phyloP scores from a whole-genome alignment of 2,888 invertebrate genomes.

The Proisotoma minuta region DNA sequence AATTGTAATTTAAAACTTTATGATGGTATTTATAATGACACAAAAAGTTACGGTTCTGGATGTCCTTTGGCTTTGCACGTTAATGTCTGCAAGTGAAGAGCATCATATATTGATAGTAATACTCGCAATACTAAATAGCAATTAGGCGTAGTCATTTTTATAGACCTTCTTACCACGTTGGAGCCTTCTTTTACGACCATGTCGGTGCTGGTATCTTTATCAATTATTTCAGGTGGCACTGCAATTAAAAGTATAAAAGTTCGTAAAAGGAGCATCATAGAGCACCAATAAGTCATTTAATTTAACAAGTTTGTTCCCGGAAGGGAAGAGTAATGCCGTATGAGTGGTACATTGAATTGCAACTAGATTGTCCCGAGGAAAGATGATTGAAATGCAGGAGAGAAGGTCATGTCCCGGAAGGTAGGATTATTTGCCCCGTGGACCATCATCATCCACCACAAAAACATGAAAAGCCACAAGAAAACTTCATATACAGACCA shows the following conservation, averaged over 20 bases:
- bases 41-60: not conserved
- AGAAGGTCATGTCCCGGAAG: constrained; percentile 42
- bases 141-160: no score
- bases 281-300: no score
- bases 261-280: no score
- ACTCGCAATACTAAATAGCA: no score
- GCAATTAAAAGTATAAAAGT: no score
- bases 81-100: no score
- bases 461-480: not conserved
- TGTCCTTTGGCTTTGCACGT: constrained; percentile 77
- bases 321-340: no score
- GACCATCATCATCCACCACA: constrained; percentile 18
- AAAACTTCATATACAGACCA: constrained; percentile 1
- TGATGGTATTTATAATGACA: not conserved
- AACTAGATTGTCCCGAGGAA: not conserved
- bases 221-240: constrained; percentile 88
- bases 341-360: no score
- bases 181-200: constrained; percentile 86
- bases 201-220: constrained; percentile 83
- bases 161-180: no score
- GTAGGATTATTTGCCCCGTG: constrained; percentile 40
- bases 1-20: not conserved
- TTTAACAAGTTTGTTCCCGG: no score
- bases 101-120: no score
- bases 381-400: constrained; percentile 43